Evolutionary conservation across 2,113 vertebrate genomes (phyloP), one percentile per base, ranked within the genome.

Genomic region (Aix galericulata): DNA sequence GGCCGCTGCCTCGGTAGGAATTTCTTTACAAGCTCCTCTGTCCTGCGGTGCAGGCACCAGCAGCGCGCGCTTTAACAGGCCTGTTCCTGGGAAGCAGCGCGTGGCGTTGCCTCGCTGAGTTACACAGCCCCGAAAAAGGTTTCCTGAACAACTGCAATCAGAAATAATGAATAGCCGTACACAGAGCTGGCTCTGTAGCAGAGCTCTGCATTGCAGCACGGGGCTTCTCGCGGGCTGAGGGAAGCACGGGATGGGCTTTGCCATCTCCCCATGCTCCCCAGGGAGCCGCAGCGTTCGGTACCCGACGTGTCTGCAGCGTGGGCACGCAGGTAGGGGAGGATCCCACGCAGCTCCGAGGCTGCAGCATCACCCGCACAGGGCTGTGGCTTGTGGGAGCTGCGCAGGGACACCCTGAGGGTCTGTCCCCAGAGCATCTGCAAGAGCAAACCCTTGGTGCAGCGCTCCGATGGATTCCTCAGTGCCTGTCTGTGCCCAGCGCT

Each of bases 271-370:
- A 3, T 16, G 0, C 32, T 58, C 13, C 40, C 15, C n/a, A 26
- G 53, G 89, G 77, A 78, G 29, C 34, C 16, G 8, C 6, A 9
- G 55, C 3, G 1, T 4, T 20, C 52, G 44, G 4, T 56, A 2
- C 16, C 59, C 34, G 29, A 3, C 52, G 9, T 36, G 52, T 62
- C 55, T 9, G 38, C 0, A 0, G 23, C 1, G 32, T 31, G 78
- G 18, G n/a, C 9, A 5, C 1, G 32, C 25, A 0, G 50, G 8
- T 26, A 14, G 0, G 1, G 71, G 6, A 25, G 1, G 34, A 0
- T 17, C n/a, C 26, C 5, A 6, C 40, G 36, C 26, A 29, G 62
- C 27, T 27, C 62, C 27, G 26, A 13, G 62, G 22, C 32, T 59
- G 40, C 66, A 13, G 32, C 23, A n/a, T 9, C 12, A 23, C 29